Evolutionary conservation across 2,888 invertebrate species (phyloP).

Genomic region (Lasioglossum calceatum): DNA sequence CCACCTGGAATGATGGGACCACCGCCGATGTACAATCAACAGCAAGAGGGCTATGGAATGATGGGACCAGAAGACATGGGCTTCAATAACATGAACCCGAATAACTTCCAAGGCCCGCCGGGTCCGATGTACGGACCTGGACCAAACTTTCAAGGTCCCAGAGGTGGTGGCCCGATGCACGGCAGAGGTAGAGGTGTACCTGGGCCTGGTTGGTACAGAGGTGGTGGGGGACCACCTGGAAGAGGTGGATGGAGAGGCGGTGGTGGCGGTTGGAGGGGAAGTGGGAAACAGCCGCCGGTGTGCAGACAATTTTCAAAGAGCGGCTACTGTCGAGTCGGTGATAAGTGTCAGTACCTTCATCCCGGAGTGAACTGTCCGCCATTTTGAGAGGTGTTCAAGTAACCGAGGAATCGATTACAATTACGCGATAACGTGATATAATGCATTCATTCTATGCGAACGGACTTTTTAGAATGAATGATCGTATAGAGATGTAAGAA

Average conservation of each 20-base stretch:
- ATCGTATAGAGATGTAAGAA: background rate
- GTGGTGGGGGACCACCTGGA: slow-evolving; percentile 79
- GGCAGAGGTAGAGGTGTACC: slow-evolving; percentile 80
- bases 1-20: slow-evolving; percentile 85
- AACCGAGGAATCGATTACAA: slow-evolving; percentile 24
- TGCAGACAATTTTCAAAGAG: slow-evolving; percentile 93
- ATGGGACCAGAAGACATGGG: slow-evolving; percentile 80
- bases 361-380: slow-evolving; percentile 88
- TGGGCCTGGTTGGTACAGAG: slow-evolving; percentile 83
- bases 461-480: slow-evolving; percentile 22
- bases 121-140: slow-evolving; percentile 80
- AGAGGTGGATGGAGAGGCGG: slow-evolving; percentile 86
- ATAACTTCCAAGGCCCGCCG: slow-evolving; percentile 79
- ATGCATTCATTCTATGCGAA: slow-evolving; percentile 31
- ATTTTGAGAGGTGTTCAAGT: slow-evolving; percentile 69
- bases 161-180: slow-evolving; percentile 78
- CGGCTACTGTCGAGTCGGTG: slow-evolving; percentile 93
- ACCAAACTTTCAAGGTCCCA: slow-evolving; percentile 80
- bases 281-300: slow-evolving; percentile 83
- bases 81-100: slow-evolving; percentile 73
- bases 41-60: slow-evolving; percentile 81
- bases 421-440: slow-evolving; percentile 30
- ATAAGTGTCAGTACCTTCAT: slow-evolving; percentile 93
- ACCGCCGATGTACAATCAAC: slow-evolving; percentile 80
- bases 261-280: slow-evolving; percentile 85